Evolutionary conservation across 2,888 invertebrate species (phyloP).

Genomic region (Sicus ferrugineus): DNA sequence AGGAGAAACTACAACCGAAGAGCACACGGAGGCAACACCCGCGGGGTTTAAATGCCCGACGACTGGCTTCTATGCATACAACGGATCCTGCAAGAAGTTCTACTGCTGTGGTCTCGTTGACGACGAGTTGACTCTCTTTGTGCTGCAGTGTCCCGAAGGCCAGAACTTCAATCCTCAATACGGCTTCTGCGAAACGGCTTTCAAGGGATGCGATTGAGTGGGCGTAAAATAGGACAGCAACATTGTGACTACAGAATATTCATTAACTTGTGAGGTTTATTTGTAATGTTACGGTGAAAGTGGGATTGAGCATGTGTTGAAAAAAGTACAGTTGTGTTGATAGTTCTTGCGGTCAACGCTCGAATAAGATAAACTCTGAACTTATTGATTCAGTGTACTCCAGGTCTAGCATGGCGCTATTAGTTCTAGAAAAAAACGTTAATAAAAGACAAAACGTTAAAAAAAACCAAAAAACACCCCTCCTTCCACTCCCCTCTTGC

Average conservation of each 20-base stretch:
- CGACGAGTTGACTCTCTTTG: slow-evolving; percentile 6
- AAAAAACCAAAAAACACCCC: too few relatives aligned
- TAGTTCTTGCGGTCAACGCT: too few relatives aligned
- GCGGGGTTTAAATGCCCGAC: slow-evolving; percentile 44
- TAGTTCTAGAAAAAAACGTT: neutral
- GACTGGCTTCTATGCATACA: slow-evolving; percentile 46
- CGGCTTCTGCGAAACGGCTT: slow-evolving; percentile 41
- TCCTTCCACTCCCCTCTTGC: too few relatives aligned
- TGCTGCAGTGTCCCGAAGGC: slow-evolving; percentile 42
- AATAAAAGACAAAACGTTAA: neutral
- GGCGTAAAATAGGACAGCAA: too few relatives aligned
- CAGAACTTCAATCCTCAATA: slow-evolving; percentile 47
- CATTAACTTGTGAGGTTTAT: neutral
- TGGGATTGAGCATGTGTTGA: too few relatives aligned
- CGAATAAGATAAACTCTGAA: too few relatives aligned
- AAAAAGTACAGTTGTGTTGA: too few relatives aligned
- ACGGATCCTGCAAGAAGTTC: slow-evolving; percentile 45
- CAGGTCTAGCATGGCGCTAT: too few relatives aligned
- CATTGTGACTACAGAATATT: neutral
- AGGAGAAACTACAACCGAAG: slow-evolving; percentile 25
- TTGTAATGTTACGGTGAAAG: too few relatives aligned
- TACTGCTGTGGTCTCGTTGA: slow-evolving; percentile 40
- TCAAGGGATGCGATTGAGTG: slow-evolving; percentile 41
- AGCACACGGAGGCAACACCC: slow-evolving; percentile 6
- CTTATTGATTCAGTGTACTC: too few relatives aligned